Percentiles rank a stretch among this genome's conserved stretches.
Conservation (phyloP, 1,140 invertebrate genomes). For the Drosophila saltans region DNA sequence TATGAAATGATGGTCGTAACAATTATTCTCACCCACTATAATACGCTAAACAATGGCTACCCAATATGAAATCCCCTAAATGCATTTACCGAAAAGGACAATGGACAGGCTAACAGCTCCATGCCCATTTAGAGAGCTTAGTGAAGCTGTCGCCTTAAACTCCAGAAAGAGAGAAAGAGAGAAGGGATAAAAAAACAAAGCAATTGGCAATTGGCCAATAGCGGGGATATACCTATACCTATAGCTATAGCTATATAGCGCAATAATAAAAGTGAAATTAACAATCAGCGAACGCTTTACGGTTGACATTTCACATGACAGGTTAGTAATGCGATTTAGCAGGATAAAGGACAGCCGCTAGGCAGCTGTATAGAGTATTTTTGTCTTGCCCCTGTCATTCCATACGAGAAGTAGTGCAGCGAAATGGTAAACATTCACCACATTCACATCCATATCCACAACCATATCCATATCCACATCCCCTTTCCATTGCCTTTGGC, state of each 20-base stretch:
- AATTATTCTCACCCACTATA: slow-evolving; percentile 31
- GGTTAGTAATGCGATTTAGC: slow-evolving; percentile 83
- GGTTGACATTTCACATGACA: slow-evolving; percentile 83
- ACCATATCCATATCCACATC: background rate
- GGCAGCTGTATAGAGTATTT: slow-evolving; percentile 16
- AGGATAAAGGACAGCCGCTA: slow-evolving; percentile 78
- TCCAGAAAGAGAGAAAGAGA: slow-evolving; percentile 10
- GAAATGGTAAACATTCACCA: slow-evolving; percentile 25
- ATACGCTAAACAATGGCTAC: slow-evolving; percentile 31
- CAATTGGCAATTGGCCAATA: slow-evolving; percentile 54
- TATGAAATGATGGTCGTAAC: background rate
- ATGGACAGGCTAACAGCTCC: slow-evolving; percentile 39
- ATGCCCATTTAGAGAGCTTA: slow-evolving; percentile 56
- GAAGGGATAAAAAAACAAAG: slow-evolving; percentile 51
- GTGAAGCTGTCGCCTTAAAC: slow-evolving; percentile 26
- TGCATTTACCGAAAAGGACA: slow-evolving; percentile 29
- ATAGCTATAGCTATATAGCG: slow-evolving; percentile 15
- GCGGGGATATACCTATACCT: slow-evolving; percentile 13
- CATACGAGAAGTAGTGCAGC: slow-evolving; percentile 36
- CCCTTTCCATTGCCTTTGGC: background rate
- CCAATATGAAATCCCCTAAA: slow-evolving; percentile 20
- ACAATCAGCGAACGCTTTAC: slow-evolving; percentile 82
- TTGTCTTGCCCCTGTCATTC: slow-evolving; percentile 16
- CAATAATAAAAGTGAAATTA: slow-evolving; percentile 81
- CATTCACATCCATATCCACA: background rate